phyloP scores from a whole-genome alignment of 2,888 invertebrate genomes.

The Pandemis heparana region DNA sequence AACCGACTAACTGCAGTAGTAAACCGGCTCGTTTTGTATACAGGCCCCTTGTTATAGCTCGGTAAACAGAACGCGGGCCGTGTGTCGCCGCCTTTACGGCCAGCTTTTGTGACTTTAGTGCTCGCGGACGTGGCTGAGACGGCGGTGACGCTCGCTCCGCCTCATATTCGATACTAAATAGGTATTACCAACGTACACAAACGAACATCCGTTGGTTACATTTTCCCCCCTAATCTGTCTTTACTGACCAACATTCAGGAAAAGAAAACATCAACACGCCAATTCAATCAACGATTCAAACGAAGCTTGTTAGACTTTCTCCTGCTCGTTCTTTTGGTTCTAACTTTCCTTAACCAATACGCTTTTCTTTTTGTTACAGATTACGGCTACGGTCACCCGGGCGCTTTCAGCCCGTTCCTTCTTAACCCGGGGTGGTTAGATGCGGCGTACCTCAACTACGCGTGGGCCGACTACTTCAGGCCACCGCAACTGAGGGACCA shows the following conservation, averaged over 20 bases:
- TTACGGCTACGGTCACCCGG: constrained; percentile 93
- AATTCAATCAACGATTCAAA: background rate
- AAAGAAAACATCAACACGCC: constrained; percentile 9
- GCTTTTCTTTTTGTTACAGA: constrained; percentile 83
- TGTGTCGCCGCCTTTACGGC: constrained; percentile 83
- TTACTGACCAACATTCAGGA: constrained; percentile 7
- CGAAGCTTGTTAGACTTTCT: background rate
- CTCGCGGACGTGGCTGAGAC: constrained; percentile 66
- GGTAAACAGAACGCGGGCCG: constrained; percentile 79
- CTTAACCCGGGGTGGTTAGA: constrained; percentile 94
- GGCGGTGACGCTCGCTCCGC: constrained; percentile 56
- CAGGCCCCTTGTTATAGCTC: constrained; percentile 80
- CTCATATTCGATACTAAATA: constrained; percentile 47
- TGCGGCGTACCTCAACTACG: constrained; percentile 92
- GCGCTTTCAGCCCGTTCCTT: constrained; percentile 91
- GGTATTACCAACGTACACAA: constrained; percentile 18
- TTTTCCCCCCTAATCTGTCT: constrained; percentile 12
- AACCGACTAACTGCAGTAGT: constrained; percentile 82
- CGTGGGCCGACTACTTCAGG: constrained; percentile 90
- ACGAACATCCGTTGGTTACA: constrained; percentile 30
- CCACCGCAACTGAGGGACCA: constrained; percentile 78
- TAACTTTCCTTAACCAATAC: background rate
- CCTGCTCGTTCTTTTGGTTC: background rate
- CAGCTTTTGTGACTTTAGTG: constrained; percentile 76
- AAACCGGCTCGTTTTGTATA: constrained; percentile 82